Evolutionary conservation across 2,113 vertebrate species (phyloP).

Genomic region (Anarrhichthys ocellatus): DNA sequence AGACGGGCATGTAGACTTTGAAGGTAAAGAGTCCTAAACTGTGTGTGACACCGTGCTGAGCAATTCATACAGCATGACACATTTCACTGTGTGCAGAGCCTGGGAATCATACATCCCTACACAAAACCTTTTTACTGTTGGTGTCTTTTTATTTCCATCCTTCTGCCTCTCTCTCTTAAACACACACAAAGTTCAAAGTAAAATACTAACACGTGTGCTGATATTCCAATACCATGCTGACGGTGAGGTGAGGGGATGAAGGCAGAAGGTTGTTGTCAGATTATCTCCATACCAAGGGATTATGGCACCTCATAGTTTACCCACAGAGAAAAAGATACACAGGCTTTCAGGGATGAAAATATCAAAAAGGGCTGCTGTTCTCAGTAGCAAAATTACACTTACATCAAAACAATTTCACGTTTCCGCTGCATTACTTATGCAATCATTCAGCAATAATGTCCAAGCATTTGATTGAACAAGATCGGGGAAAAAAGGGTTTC

Average conservation of each 20-base stretch:
- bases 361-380: constrained; percentile 38
- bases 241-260: constrained; percentile 62
- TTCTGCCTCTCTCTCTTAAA: not conserved
- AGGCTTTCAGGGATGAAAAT: constrained; percentile 57
- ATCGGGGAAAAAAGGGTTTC: not conserved
- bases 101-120: not conserved
- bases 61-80: not conserved
- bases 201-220: constrained; percentile 40
- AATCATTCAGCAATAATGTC: not conserved
- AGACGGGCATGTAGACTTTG: constrained; percentile 97
- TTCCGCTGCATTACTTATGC: not conserved
- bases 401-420: not conserved
- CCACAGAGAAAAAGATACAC: constrained; percentile 55
- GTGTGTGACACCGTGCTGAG: not conserved
- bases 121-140: not conserved
- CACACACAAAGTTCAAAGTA: constrained; percentile 8
- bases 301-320: constrained; percentile 78
- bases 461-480: not conserved
- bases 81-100: not conserved
- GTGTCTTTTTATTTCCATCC: not conserved
- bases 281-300: constrained; percentile 76
- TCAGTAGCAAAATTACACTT: not conserved
- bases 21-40: constrained; percentile 81
- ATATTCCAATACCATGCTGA: constrained; percentile 42
- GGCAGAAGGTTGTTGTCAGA: constrained; percentile 70